Evolutionary conservation across 23 tunicate species (phyloP), one percentile per base, ranked within the genome.

Genomic region (Botrylloides violaceus): DNA sequence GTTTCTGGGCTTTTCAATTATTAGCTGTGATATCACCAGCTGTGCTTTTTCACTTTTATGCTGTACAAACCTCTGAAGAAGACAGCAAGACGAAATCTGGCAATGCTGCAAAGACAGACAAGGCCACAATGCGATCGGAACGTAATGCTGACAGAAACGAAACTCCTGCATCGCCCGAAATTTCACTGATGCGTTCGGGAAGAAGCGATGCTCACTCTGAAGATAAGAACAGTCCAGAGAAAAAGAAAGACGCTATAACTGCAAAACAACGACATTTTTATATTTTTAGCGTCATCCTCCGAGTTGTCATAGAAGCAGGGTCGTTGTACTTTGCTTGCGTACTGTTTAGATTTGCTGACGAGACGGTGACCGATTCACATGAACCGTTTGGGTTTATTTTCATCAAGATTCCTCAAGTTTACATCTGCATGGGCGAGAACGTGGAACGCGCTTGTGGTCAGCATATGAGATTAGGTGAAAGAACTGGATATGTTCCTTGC

Each of bases 401-500:
- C 77, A 85, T 85, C 2, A 62, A 80, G 49, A 84, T 85, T 31
- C 94, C 94, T 9, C 94, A 85, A 32, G 64, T 85, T 22, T 85
- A 73, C 37, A 36, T 83, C 32, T 85, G 94, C 53, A 66, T 59
- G 1, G 94, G 94, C 3, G 83, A 79, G 34, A 59, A 71, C 21
- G 84, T 85, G 3, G 36, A 83, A 3, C 79, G 94, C 84, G 94
- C 94, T 65, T 85, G 94, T 36, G 65, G 73, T 26, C 94, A 85
- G 64, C 94, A 85, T 61, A 66, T 85, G 81, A 36, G 58, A 35
- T 80, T 83, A 25, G 94, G 94, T 2, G 76, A 79, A 38, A 20
- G 15, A 22, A 60, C 83, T 21, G 83, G 85, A 22, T 85, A 85
- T 22, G 80, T 91, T 53, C 91, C 98, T 18, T 91, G 98, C 66